Evolutionary conservation across 2,888 invertebrate genomes (phyloP), one percentile per base, ranked within the genome.

Genomic region (Agrilus biguttatus): DNA sequence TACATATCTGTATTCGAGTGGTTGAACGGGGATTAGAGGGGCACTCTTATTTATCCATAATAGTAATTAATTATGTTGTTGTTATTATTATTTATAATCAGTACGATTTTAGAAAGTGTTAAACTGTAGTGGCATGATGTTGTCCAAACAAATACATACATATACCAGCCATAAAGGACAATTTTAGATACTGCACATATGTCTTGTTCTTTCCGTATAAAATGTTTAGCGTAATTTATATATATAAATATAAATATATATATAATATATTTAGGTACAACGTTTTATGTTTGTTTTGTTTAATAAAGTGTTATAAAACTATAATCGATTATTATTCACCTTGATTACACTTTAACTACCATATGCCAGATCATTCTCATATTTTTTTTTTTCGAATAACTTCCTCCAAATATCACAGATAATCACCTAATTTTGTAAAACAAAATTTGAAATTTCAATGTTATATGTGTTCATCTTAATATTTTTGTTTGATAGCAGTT

Each of bases 241-340:
- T 46, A 36, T 44, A 38, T 21, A 38, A 5, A 19, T 19, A 47
- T 19, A 37, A 45, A 46, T 46, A 49, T 56, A 58, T 56, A 58
- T 57, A 46, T 49, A 33, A 49, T 50, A 58, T 59, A 62, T 56
- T 57, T 61, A 60, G 58, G 56, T 60, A 59, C 63, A 58, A 62
- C 62, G 62, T 63, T 62, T 62, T 63, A 60, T 61, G 60, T 64
- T 63, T 61, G 62, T 62, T 63, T 62, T 63, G 53, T 58, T 60
- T 60, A 63, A 62, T 65, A 65, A 66, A 65, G 65, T 66, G 65
- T 66, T 65, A 61, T 59, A 60, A 63, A 44, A 45, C 42, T 34
- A 19, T 14, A 23, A 34, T 36, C 33, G 40, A 13, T 17, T 17
- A 17, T 40, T 39, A 28, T 28, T 28, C 5, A 28, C 10, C 10